Evolutionary conservation across 2,888 invertebrate species (phyloP).

Genomic region (Cephus sareptanus): DNA sequence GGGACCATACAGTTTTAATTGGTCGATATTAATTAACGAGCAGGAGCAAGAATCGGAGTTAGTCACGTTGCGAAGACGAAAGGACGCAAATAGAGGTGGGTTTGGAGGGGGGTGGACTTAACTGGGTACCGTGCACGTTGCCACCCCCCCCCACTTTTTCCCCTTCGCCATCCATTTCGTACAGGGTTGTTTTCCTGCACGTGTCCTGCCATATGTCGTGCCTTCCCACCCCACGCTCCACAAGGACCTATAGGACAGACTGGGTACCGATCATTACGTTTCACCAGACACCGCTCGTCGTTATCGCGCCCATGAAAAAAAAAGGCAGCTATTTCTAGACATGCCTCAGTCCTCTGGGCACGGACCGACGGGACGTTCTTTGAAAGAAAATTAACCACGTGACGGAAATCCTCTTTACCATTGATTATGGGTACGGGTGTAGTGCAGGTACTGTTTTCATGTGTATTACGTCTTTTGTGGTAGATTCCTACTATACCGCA

Average conservation of each 20-base stretch:
- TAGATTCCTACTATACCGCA: neutral
- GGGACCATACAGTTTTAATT: slow-evolving; percentile 10
- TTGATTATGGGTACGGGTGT: neutral
- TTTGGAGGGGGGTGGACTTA: neutral
- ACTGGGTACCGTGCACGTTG: neutral
- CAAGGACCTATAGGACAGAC: neutral
- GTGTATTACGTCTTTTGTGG: neutral
- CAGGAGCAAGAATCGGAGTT: neutral
- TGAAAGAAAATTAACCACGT: neutral
- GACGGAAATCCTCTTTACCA: neutral
- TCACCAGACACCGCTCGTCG: slow-evolving; percentile 6
- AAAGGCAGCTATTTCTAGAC: neutral
- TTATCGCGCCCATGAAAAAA: neutral
- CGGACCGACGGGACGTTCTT: neutral
- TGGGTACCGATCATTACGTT: slow-evolving; percentile 5
- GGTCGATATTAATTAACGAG: slow-evolving; percentile 24
- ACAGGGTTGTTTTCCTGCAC: slow-evolving; percentile 11
- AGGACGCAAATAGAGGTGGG: neutral
- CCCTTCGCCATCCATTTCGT: neutral
- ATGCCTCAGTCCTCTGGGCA: neutral
- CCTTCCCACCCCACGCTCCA: slow-evolving; percentile 1
- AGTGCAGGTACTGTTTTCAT: neutral
- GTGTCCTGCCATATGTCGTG: slow-evolving; percentile 10
- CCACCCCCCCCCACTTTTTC: neutral
- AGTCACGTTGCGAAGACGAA: slow-evolving; percentile 18